Percentiles rank a stretch among this genome's conserved stretches.
Conservation (phyloP, 2,888 invertebrate genomes). For the Calliphora vomitoria region DNA sequence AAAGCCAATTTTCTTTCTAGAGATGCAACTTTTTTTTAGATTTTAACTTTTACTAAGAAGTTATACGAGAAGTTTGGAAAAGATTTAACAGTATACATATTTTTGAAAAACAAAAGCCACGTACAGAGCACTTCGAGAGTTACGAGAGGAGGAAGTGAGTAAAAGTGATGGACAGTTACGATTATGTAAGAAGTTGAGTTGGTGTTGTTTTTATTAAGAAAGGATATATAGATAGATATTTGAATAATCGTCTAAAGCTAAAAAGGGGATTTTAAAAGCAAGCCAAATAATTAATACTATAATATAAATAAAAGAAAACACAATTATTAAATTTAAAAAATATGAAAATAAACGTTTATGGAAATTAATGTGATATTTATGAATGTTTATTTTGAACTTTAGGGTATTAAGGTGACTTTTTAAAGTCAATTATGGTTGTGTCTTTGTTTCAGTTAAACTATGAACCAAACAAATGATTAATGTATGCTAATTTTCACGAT, state of each 20-base stretch:
- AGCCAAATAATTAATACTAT: constrained; percentile 22
- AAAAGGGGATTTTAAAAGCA: constrained; percentile 43
- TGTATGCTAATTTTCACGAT: too few species aligned
- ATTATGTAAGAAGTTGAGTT: constrained; percentile 10
- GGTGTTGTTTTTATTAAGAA: constrained; percentile 23
- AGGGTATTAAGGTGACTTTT: neutral
- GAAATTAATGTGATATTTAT: neutral
- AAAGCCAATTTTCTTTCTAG: constrained; percentile 44
- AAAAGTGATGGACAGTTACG: constrained; percentile 24
- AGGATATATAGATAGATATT: constrained; percentile 1
- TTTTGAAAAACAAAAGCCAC: constrained; percentile 46
- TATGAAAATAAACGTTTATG: neutral
- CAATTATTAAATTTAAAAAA: constrained; percentile 28
- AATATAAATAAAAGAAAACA: constrained; percentile 36
- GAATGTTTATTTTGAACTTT: neutral
- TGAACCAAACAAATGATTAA: too few species aligned
- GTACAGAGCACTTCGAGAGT: constrained; percentile 66
- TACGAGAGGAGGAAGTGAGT: constrained; percentile 23
- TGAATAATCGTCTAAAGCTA: constrained; percentile 30
- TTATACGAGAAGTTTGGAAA: neutral
- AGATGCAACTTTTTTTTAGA: constrained; percentile 17
- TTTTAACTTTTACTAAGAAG: constrained; percentile 10
- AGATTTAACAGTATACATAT: neutral
- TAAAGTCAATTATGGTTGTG: neutral
- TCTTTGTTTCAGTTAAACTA: neutral